A percentile compares a stretch with the other conserved stretches of the same genome.
These are phyloP conservation scores for Molothrus aeneus DNA, from an alignment of 2,797 vertebrate species.

Conservation along the genomic window DNA sequence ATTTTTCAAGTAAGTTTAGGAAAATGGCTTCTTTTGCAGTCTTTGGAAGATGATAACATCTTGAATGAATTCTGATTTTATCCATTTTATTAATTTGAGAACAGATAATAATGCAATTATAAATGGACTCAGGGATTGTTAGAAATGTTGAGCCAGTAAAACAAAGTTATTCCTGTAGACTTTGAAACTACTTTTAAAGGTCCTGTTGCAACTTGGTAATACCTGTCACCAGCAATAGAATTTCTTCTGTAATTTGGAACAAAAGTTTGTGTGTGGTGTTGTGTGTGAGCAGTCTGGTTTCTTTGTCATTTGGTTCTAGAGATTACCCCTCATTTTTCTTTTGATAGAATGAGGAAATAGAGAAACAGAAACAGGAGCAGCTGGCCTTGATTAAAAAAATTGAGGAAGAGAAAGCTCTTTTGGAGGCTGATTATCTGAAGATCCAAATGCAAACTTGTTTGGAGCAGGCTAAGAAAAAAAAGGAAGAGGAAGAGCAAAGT, in stretches of 20 bases:
- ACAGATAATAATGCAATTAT: not conserved
- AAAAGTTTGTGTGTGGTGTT: not conserved
- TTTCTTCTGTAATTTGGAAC: not conserved
- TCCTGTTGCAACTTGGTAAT: not conserved
- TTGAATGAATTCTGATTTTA: not conserved
- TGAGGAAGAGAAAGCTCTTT: slow-evolving; percentile 80
- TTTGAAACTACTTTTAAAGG: not conserved
- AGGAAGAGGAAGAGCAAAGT: slow-evolving; percentile 26
- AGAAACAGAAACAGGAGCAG: slow-evolving; percentile 86
- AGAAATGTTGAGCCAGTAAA: not conserved
- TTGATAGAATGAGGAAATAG: slow-evolving; percentile 83
- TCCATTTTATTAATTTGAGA: not conserved
- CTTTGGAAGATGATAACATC: not conserved
- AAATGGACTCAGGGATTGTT: not conserved
- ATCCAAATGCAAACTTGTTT: slow-evolving; percentile 73
- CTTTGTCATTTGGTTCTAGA: not conserved
- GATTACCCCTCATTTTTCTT: not conserved
- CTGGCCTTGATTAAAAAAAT: slow-evolving; percentile 83
- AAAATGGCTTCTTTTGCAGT: not conserved
- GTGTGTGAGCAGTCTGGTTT: not conserved
- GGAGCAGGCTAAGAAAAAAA: slow-evolving; percentile 51
- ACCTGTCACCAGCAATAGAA: not conserved
- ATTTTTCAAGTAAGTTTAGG: not conserved
- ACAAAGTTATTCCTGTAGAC: not conserved
- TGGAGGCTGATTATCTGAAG: slow-evolving; percentile 82